These are phyloP conservation scores for Drosophila trichaetosa DNA, from an alignment of 2,888 invertebrate genomes.

Conservation along the genomic window DNA sequence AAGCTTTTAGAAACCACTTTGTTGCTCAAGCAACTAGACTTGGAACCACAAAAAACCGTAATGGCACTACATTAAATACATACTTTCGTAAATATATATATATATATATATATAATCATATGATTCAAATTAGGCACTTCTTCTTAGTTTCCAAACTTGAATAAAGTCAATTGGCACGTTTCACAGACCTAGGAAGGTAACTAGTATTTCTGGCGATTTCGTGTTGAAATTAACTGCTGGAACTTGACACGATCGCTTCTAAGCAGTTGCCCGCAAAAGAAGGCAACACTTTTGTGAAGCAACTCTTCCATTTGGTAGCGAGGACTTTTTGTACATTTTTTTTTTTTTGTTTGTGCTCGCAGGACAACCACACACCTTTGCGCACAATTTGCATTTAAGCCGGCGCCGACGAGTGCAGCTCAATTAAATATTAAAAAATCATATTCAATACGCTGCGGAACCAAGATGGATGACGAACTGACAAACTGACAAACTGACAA, in stretches of 20 bases:
- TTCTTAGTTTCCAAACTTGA: too few species aligned
- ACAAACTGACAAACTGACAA: constrained; percentile 2
- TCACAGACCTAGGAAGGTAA: not conserved
- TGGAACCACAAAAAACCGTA: not conserved
- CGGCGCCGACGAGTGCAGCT: constrained; percentile 60
- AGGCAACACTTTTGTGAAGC: constrained; percentile 29
- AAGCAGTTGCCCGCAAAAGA: constrained; percentile 31
- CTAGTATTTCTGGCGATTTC: not conserved
- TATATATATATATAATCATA: not conserved
- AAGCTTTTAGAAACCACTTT: not conserved
- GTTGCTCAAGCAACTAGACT: not conserved
- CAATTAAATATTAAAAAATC: constrained; percentile 81
- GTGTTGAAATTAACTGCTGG: not conserved
- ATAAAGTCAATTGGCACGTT: not conserved
- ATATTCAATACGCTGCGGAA: constrained; percentile 43
- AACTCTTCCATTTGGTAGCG: not conserved
- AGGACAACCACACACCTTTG: constrained; percentile 77
- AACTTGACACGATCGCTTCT: not conserved
- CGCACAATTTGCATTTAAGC: constrained; percentile 81
- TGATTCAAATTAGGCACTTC: not conserved
- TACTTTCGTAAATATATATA: not conserved
- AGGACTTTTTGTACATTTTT: not conserved
- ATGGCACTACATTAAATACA: not conserved
- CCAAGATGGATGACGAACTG: constrained; percentile 47
- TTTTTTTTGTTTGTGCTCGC: constrained; percentile 1